Evolutionary conservation across 2,797 vertebrate species (phyloP), one percentile per base, ranked within the genome.

Genomic region (Epinephelus malabaricus): DNA sequence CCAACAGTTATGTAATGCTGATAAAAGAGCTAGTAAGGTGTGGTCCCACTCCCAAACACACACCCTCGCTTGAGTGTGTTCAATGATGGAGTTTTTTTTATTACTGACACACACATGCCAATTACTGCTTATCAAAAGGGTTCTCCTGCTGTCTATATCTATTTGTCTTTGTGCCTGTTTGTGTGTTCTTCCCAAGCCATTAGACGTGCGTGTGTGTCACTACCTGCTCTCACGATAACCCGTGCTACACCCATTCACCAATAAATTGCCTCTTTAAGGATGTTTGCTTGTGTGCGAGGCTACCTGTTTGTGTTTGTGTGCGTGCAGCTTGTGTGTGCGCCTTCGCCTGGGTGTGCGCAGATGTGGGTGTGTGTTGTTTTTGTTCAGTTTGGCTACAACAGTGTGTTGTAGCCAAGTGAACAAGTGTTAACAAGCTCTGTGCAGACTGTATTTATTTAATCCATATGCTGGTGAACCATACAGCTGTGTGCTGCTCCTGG

Each of bases 401-500:
- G 12, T 78, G 80, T 68, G 79, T 72, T 79, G 80, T 86, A 86
- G 87, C 91, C 90, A 91, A 93, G 78, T 75, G 92, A 93, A 92
- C 94, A 93, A 94, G 94, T 94, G 94, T 94, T 94, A 94, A 94
- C 94, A 94, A 92, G 94, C 89, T 90, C 79, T 79, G 86, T 79
- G 84, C 91, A 90, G 92, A 88, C 89, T 91, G 78, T 88, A 92
- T 94, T 94, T 93, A 94, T 94, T 94, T 91, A 88, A 91, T 94
- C 94, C 93, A 94, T 94, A 94, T 94, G 94, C 88, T 82, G 89
- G 81, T 76, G 87, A 84, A 79, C 86, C 82, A 79, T 94, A 93
- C 92, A 93, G 92, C 91, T 93, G 92, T 82, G 82, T 81, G 83
- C 84, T 74, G 84, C 83, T 84, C 21, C 87, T 84, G 79, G 81